phyloP scores from a whole-genome alignment of 2,797 vertebrate genomes.

The Acanthornis magna region DNA sequence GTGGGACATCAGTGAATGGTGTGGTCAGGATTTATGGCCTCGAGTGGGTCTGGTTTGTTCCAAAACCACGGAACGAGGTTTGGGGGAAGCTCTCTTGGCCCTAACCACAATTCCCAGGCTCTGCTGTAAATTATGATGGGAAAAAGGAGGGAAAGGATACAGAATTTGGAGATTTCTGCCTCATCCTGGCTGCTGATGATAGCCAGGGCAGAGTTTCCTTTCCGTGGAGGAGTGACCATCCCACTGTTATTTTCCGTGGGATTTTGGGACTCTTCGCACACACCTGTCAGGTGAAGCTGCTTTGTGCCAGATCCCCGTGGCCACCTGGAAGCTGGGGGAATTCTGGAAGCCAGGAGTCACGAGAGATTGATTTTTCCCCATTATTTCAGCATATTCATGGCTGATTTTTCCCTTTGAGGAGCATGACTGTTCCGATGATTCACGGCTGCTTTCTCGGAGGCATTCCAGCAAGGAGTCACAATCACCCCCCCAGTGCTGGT shows the following conservation, averaged over 20 bases:
- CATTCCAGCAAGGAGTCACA: neutral
- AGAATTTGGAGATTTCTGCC: neutral
- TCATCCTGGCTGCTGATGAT: neutral
- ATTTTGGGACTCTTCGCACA: neutral
- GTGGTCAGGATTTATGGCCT: neutral
- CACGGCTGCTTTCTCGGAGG: neutral
- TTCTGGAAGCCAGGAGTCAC: neutral
- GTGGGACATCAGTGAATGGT: neutral
- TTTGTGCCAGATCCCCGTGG: neutral
- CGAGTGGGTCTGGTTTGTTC: neutral
- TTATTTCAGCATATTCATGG: neutral
- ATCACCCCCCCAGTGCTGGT: neutral
- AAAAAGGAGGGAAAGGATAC: neutral
- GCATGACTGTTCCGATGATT: conserved; percentile 24
- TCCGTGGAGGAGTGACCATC: neutral
- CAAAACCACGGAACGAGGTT: neutral
- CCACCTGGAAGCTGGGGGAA: neutral
- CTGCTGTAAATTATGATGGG: neutral
- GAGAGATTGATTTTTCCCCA: neutral
- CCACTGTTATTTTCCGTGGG: rapidly evolving
- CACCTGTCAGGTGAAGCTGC: neutral
- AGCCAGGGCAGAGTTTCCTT: rapidly evolving
- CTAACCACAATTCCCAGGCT: neutral
- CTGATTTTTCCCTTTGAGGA: conserved; percentile 5
- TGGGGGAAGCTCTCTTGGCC: neutral